Conservation (phyloP, 2,113 vertebrate species). For the Microcebus murinus region DNA sequence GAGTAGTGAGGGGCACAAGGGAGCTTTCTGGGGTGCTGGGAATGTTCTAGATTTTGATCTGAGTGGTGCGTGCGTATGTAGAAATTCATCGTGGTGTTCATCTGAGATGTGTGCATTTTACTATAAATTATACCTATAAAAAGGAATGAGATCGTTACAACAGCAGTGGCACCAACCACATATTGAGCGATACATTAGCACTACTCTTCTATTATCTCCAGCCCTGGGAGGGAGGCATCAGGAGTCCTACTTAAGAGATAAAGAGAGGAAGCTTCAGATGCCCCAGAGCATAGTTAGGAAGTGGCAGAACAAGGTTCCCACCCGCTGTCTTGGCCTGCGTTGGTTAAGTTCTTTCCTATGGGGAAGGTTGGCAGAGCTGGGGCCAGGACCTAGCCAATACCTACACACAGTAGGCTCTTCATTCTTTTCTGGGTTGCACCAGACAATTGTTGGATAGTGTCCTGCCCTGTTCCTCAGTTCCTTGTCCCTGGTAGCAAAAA, state of each 20-base stretch:
- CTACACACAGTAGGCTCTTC: accelerated
- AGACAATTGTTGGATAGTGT: background rate
- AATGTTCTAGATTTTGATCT: background rate
- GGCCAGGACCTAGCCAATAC: background rate
- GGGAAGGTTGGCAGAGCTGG: background rate
- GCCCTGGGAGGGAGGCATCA: background rate
- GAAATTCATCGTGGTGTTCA: background rate
- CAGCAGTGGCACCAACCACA: background rate
- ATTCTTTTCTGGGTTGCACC: background rate
- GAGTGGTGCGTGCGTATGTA: background rate
- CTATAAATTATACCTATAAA: background rate
- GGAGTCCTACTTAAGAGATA: background rate
- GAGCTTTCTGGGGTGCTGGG: background rate
- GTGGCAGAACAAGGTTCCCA: accelerated
- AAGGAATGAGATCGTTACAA: background rate
- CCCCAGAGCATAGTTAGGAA: background rate
- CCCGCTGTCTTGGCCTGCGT: background rate
- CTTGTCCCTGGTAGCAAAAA: background rate
- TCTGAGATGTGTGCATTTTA: background rate
- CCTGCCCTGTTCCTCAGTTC: background rate
- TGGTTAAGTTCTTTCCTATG: no score
- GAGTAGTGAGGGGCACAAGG: accelerated
- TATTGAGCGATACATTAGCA: background rate
- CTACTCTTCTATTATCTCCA: background rate
- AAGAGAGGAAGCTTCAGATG: accelerated